Percentiles rank a stretch among this genome's conserved stretches.
phyloP scores from a whole-genome alignment of 1,140 invertebrate species.

The Lepidostoma basale region DNA sequence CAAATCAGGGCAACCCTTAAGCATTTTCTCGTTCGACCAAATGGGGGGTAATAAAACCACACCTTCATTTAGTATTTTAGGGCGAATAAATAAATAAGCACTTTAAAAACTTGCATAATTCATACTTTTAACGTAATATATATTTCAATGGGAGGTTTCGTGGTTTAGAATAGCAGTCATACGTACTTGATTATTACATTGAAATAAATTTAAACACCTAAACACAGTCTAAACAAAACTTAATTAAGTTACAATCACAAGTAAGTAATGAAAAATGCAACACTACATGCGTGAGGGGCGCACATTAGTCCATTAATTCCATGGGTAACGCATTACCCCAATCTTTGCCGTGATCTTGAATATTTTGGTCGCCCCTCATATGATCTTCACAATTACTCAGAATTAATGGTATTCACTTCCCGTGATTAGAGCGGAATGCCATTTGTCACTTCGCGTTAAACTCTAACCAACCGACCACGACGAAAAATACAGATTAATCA shows the following conservation, averaged over 20 bases:
- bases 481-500: background rate
- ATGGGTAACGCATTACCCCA: background rate
- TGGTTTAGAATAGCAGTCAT: too few species aligned
- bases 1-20: too few species aligned
- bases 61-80: too few species aligned
- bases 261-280: background rate
- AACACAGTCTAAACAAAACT: background rate
- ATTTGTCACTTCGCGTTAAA: constrained; percentile 39
- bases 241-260: background rate
- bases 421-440: constrained; percentile 40
- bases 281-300: too few species aligned
- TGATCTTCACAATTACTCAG: constrained; percentile 43
- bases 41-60: too few species aligned
- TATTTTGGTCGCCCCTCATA: constrained; percentile 30
- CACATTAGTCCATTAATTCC: background rate
- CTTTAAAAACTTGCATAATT: too few species aligned
- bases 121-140: too few species aligned
- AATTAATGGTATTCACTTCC: constrained; percentile 43
- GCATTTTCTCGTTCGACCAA: too few species aligned
- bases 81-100: too few species aligned
- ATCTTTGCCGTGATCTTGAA: constrained; percentile 25
- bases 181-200: too few species aligned
- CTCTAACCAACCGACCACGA: constrained; percentile 7
- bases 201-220: background rate
- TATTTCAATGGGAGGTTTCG: too few species aligned